Conservation (phyloP, 2,797 vertebrate species). For the Thalassophryne amazonica region DNA sequence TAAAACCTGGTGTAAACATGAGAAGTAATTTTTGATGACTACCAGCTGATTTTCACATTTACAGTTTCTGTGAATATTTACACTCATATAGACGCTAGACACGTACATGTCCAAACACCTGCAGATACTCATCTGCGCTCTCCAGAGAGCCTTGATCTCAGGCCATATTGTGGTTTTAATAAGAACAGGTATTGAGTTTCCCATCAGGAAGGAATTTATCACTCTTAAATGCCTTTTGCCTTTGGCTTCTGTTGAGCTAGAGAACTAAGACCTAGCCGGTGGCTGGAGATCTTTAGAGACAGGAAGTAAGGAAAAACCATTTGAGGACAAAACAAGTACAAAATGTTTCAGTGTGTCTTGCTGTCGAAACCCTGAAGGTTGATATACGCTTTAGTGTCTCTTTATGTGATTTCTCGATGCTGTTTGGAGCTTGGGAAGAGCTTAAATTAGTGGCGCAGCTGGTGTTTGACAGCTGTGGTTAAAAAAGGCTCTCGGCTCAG, state of each 20-base stretch:
- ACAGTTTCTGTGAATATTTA: conserved; percentile 29
- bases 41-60: conserved; percentile 69
- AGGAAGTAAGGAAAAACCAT: conserved; percentile 66
- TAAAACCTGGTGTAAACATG: conserved; percentile 47
- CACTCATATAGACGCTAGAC: conserved; percentile 9
- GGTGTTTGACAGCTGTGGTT: conserved; percentile 40
- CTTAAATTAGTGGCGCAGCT: conserved; percentile 39
- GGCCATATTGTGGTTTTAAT: conserved; percentile 42
- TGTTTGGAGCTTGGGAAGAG: conserved; percentile 28
- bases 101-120: conserved; percentile 35
- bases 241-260: conserved; percentile 21
- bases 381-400: background rate
- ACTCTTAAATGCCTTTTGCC: conserved; percentile 42
- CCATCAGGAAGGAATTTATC: conserved; percentile 43
- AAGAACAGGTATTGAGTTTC: conserved; percentile 38
- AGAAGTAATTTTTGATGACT: conserved; percentile 52
- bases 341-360: conserved; percentile 33
- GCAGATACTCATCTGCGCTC: conserved; percentile 30
- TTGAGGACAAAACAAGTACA: conserved; percentile 45
- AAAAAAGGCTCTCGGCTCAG: background rate
- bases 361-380: conserved; percentile 31
- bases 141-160: conserved; percentile 35
- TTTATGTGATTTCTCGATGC: conserved; percentile 23
- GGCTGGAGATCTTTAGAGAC: conserved; percentile 46
- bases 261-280: conserved; percentile 10